phyloP scores from a whole-genome alignment of 1,140 invertebrate genomes.

The Drosophila ironensis region DNA sequence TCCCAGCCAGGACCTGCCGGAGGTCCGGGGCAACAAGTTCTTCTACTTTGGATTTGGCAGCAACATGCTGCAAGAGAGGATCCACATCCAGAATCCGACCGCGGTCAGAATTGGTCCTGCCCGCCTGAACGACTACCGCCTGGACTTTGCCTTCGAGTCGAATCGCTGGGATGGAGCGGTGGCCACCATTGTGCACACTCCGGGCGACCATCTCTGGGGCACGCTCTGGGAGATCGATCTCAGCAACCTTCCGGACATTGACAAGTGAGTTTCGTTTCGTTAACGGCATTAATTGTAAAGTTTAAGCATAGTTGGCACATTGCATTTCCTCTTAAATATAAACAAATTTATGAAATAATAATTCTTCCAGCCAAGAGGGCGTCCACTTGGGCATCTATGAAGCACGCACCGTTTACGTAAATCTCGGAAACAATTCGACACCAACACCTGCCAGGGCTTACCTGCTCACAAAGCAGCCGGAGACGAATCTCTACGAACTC shows the following conservation, averaged over 20 bases:
- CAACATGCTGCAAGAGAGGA: constrained; percentile 65
- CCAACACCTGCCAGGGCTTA: constrained; percentile 50
- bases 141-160: constrained; percentile 51
- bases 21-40: constrained; percentile 55
- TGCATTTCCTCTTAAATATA: neutral
- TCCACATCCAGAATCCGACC: constrained; percentile 63
- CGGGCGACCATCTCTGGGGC: constrained; percentile 43
- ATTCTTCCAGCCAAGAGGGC: constrained; percentile 55
- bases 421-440: constrained; percentile 4
- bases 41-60: constrained; percentile 75
- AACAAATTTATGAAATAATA: too few relatives aligned
- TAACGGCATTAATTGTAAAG: too few relatives aligned
- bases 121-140: constrained; percentile 40
- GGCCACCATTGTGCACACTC: constrained; percentile 67
- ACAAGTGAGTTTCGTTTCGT: constrained; percentile 41
- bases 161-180: constrained; percentile 56
- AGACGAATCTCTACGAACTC: constrained; percentile 35
- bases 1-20: constrained; percentile 26
- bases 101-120: constrained; percentile 39
- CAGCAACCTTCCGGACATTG: constrained; percentile 52
- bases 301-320: neutral
- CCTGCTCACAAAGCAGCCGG: constrained; percentile 48
- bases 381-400: constrained; percentile 49
- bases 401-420: constrained; percentile 44
- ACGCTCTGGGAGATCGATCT: constrained; percentile 70